Evolutionary conservation across 2,888 invertebrate species (phyloP).

Genomic region (Epinotia nisella): DNA sequence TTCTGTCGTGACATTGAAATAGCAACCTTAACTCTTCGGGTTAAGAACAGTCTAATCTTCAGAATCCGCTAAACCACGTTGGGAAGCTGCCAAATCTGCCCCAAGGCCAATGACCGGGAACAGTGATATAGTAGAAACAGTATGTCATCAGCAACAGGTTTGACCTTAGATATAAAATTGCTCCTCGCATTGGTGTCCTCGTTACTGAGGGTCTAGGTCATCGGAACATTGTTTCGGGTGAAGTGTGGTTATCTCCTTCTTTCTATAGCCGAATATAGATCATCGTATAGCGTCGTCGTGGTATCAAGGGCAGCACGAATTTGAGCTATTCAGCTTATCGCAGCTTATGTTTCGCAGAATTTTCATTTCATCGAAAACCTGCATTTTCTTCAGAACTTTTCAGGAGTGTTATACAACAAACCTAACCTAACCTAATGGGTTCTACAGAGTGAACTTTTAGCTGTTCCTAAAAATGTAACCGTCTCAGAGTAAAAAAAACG

Average conservation of each 20-base stretch:
- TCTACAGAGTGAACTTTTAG: too few species aligned
- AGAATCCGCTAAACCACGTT: conserved; percentile 47
- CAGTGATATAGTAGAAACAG: conserved; percentile 27
- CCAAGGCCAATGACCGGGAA: conserved; percentile 65
- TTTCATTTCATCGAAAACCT: too few species aligned
- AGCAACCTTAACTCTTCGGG: conserved; percentile 38
- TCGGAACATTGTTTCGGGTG: neutral
- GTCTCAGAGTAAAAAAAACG: too few species aligned
- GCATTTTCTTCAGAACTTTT: too few species aligned
- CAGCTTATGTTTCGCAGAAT: too few species aligned
- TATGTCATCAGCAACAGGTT: conserved; percentile 13
- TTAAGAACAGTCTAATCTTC: conserved; percentile 16
- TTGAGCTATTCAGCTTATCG: neutral
- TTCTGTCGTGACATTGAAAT: conserved; percentile 31
- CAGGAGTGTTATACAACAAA: too few species aligned
- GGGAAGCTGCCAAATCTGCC: conserved; percentile 62
- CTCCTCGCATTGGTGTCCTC: neutral
- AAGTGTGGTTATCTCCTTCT: neutral
- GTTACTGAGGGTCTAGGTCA: neutral
- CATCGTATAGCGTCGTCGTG: neutral
- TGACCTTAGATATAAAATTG: neutral
- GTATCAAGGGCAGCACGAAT: too few species aligned
- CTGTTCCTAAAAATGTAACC: too few species aligned
- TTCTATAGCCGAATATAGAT: neutral
- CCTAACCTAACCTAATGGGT: too few species aligned